Evolutionary conservation across 2,888 invertebrate species (phyloP), one percentile per base, ranked within the genome.

Genomic region (Epirrhoe alternata): DNA sequence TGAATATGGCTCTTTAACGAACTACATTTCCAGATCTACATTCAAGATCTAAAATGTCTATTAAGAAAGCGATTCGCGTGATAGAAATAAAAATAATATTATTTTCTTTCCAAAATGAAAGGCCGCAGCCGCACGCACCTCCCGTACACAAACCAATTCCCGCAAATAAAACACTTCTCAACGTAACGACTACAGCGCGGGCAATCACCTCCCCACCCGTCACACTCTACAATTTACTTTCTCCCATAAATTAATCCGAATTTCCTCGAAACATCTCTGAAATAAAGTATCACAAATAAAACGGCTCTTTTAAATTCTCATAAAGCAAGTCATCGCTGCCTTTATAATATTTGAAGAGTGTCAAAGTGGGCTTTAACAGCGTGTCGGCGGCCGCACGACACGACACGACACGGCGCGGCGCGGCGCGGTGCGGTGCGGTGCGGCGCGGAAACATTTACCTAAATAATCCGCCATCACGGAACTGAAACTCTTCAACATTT

Each of bases 401-500:
- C 55, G 30, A 14, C 57, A 52, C 38, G 55, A 10, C 47, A 0
- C 31, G 61, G 47, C n/a, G 38, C 50, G 31, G 31, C 35, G 17
- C 33, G 14, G 49, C 16, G 62, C 42, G 61, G 47, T 8, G 42
- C 50, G 33, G 33, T 30, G 14, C 24, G 30, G 50, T n/a, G 62
- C 51, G 38, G 51, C 16, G 17, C 47, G 33, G 33, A 14, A 53
- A 60, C 66, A 66, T 64, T 66, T 61, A 66, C 66, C 69, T 66
- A 59, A 69, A 66, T 66, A 64, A 61, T 50, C 59, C 64, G 57
- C 24, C 67, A 65, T 65, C 63, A 63, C 68, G 66, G 63, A 55
- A 47, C 57, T 33, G 52, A 68, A 64, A 45, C 70, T 68, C 72
- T 70, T 72, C 70, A 70, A 70, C 60, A 66, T 70, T 72, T 72